phyloP scores from a whole-genome alignment of 2,113 vertebrate species.

The Mungos mungo region DNA sequence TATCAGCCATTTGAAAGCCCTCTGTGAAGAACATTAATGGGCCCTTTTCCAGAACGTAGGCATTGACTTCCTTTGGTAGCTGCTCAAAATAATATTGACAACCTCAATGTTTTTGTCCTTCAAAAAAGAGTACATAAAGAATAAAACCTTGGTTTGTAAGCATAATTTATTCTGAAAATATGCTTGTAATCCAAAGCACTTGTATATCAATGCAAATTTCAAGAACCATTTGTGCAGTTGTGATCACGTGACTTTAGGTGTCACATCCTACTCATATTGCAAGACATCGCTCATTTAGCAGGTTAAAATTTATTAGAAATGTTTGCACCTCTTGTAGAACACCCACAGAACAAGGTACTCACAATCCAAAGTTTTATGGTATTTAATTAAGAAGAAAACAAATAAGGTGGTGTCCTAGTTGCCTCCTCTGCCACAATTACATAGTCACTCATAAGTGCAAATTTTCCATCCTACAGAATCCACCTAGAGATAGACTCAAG shows the following conservation, averaged over 20 bases:
- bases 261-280: too few relatives aligned
- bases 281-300: too few relatives aligned
- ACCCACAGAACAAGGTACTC: too few relatives aligned
- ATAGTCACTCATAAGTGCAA: background rate
- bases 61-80: background rate
- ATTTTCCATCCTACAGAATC: background rate
- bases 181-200: too few relatives aligned
- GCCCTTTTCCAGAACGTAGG: background rate
- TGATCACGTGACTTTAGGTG: too few relatives aligned
- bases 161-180: too few relatives aligned
- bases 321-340: too few relatives aligned
- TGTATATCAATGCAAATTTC: too few relatives aligned
- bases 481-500: background rate
- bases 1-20: background rate
- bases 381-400: conserved; percentile 25
- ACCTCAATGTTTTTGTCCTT: background rate
- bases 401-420: background rate
- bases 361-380: too few relatives aligned
- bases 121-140: background rate
- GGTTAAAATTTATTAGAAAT: too few relatives aligned
- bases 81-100: conserved; percentile 16
- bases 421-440: background rate
- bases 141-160: too few relatives aligned
- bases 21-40: background rate
- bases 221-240: too few relatives aligned